Conservation (phyloP, 1,140 invertebrate species). For the Zaprionus lachaisei region DNA sequence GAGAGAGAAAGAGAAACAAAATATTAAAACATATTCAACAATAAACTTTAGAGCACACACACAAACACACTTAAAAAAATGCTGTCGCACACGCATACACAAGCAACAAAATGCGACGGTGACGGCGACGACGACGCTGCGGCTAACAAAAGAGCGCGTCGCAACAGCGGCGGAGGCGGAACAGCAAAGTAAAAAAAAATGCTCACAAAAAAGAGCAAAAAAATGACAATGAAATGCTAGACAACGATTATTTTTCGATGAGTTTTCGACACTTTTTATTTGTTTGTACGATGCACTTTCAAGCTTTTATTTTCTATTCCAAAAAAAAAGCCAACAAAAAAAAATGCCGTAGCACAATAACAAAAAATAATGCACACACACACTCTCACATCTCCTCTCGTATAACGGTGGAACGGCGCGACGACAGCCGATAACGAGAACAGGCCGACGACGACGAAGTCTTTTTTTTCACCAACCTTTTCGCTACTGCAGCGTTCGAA, state of each 20-base stretch:
- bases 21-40: constrained; percentile 47
- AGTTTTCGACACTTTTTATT: constrained; percentile 9
- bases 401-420: constrained; percentile 48
- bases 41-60: constrained; percentile 46
- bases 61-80: constrained; percentile 31
- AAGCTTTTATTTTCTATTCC: constrained; percentile 11
- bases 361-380: constrained; percentile 55
- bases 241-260: constrained; percentile 33
- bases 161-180: constrained; percentile 44
- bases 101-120: constrained; percentile 24
- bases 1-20: constrained; percentile 15
- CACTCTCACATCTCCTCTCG: constrained; percentile 17
- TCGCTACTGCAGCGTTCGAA: constrained; percentile 40
- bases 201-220: constrained; percentile 32
- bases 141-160: constrained; percentile 56
- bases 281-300: constrained; percentile 24
- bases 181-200: constrained; percentile 30
- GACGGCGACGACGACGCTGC: constrained; percentile 33
- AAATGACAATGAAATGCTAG: constrained; percentile 26
- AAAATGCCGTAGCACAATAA: constrained; percentile 45
- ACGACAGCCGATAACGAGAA: constrained; percentile 52
- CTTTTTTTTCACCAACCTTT: constrained; percentile 55
- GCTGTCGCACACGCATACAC: constrained; percentile 34
- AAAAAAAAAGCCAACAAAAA: constrained; percentile 13
- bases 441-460: constrained; percentile 39